Percentiles rank a stretch among this genome's conserved stretches.
Evolutionary conservation across 2,888 invertebrate genomes (phyloP).

Genomic region (Cantharis rufa): DNA sequence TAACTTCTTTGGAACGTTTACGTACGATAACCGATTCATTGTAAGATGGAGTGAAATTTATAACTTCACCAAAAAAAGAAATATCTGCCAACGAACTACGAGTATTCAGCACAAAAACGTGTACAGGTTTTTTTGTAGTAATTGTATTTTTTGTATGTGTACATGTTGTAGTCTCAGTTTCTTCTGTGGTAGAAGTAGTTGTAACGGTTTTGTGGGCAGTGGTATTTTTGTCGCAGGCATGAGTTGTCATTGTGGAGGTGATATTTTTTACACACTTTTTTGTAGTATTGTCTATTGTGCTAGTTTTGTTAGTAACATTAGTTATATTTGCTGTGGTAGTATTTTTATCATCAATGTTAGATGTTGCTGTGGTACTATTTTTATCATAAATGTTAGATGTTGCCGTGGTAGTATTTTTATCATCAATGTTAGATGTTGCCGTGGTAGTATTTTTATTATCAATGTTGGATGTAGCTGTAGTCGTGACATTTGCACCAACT

Average conservation of each 20-base stretch:
- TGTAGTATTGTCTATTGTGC: background rate
- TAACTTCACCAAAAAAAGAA: background rate
- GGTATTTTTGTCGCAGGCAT: background rate
- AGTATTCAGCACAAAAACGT: background rate
- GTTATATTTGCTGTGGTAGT: background rate
- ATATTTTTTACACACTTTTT: background rate
- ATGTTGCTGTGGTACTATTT: too few species aligned
- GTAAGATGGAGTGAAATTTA: background rate
- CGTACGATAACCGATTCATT: background rate
- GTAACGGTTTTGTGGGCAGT: background rate
- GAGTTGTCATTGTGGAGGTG: background rate
- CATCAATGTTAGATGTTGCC: too few species aligned
- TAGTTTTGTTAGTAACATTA: background rate
- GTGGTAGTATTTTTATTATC: too few species aligned
- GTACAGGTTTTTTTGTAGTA: background rate
- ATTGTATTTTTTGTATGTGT: background rate
- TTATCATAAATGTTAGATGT: background rate
- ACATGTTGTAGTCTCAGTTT: background rate
- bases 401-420: background rate
- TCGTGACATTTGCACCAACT: background rate
- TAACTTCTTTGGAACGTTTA: background rate
- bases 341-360: too few species aligned
- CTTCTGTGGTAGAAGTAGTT: background rate
- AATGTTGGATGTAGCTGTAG: too few species aligned
- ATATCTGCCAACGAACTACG: background rate